Conservation (phyloP, 2,797 vertebrate genomes). For the Labroides dimidiatus region DNA sequence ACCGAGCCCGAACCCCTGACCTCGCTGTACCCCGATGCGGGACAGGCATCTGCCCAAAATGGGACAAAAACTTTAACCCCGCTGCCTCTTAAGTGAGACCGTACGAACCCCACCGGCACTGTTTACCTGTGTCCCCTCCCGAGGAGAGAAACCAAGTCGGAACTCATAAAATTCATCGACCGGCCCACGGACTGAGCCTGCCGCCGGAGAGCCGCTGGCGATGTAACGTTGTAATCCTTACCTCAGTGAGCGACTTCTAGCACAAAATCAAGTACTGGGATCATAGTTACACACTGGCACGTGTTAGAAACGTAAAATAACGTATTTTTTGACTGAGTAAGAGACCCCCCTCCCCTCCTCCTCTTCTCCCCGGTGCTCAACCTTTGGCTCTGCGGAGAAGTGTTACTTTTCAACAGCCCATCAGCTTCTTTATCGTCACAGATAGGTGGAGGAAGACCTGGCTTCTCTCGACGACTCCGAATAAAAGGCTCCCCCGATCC, state of each 20-base stretch:
- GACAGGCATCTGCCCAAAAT: conserved; percentile 46
- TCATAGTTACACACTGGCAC: conserved; percentile 43
- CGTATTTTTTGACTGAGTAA: conserved; percentile 47
- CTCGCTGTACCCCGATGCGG: conserved; percentile 63
- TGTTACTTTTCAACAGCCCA: conserved; percentile 86
- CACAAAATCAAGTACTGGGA: conserved; percentile 45
- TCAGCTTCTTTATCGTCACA: conserved; percentile 84
- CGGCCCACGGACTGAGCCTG: conserved; percentile 67
- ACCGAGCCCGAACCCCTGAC: conserved; percentile 73
- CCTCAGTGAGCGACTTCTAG: conserved; percentile 67
- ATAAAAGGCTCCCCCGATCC: conserved; percentile 80
- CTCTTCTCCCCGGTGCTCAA: conserved; percentile 69
- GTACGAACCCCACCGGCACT: conserved; percentile 21
- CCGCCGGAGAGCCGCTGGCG: conserved; percentile 67
- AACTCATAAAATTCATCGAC: conserved; percentile 70
- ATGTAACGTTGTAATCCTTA: conserved; percentile 70
- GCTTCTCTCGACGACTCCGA: conserved; percentile 82
- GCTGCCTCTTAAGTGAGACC: conserved; percentile 43
- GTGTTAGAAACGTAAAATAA: conserved; percentile 53
- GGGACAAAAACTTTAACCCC: conserved; percentile 68
- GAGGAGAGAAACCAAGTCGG: conserved; percentile 59
- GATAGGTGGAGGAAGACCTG: conserved; percentile 85
- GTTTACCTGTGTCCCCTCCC: conserved; percentile 72
- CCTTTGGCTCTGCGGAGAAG: conserved; percentile 84
- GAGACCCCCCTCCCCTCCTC: conserved; percentile 38